phyloP scores from a whole-genome alignment of 2,113 vertebrate species.

The Eonycteris spelaea region DNA sequence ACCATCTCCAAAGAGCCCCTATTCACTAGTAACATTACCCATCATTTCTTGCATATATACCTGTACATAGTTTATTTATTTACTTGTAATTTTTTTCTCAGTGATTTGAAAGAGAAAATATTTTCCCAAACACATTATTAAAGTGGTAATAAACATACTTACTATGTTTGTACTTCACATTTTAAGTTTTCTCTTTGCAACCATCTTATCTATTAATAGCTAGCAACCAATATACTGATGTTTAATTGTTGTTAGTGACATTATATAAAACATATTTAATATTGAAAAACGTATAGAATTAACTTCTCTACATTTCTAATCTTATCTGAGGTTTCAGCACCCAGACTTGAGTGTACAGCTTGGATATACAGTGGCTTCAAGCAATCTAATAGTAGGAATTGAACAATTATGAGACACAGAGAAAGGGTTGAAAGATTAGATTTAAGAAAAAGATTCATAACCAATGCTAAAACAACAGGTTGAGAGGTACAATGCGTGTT shows the following conservation, averaged over 20 bases:
- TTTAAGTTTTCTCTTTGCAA: not conserved
- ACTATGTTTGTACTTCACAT: not conserved
- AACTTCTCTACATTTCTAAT: not conserved
- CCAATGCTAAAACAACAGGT: not conserved
- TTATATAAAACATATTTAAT: not conserved
- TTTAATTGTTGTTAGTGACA: not conserved
- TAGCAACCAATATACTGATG: not conserved
- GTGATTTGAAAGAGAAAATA: not conserved
- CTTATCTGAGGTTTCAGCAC: not conserved
- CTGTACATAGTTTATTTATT: not conserved
- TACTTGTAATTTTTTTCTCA: not conserved
- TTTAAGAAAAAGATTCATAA: not conserved
- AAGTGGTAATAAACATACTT: not conserved
- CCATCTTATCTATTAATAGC: not conserved
- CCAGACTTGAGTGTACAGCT: not conserved
- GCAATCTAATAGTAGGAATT: not conserved
- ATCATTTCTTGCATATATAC: not conserved
- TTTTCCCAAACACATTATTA: not conserved
- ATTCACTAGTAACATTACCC: not conserved
- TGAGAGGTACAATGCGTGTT: not conserved
- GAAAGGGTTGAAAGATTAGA: not conserved
- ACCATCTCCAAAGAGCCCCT: not conserved
- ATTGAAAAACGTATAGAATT: not conserved
- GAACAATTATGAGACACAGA: not conserved
- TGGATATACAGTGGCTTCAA: not conserved